phyloP scores from a whole-genome alignment of 1,140 invertebrate species.

The Wasmannia auropunctata region DNA sequence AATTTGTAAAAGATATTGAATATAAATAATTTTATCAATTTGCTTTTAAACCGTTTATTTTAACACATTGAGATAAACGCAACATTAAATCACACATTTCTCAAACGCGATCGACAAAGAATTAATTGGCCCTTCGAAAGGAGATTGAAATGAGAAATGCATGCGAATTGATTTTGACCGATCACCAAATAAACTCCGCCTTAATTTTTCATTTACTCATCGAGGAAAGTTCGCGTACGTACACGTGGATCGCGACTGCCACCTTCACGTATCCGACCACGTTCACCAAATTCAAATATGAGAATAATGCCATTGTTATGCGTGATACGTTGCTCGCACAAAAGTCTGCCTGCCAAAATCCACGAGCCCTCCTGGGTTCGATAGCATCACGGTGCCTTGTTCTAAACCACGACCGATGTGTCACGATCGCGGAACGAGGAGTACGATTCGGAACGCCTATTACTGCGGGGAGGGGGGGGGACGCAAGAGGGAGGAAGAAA shows the following conservation, averaged over 20 bases:
- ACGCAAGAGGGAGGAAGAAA: slow-evolving; percentile 28
- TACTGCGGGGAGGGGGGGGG: slow-evolving; percentile 19
- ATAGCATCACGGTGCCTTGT: slow-evolving; percentile 68
- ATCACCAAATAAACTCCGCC: slow-evolving; percentile 64
- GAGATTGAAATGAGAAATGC: background rate
- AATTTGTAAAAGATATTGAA: background rate
- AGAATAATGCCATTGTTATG: slow-evolving; percentile 75
- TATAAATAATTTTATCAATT: background rate
- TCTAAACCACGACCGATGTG: slow-evolving; percentile 62
- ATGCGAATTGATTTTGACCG: background rate
- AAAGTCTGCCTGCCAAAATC: slow-evolving; percentile 76
- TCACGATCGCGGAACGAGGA: slow-evolving; percentile 59
- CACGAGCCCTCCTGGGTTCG: slow-evolving; percentile 60
- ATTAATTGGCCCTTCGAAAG: background rate
- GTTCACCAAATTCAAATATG: slow-evolving; percentile 77
- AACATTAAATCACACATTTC: background rate
- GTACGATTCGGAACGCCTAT: slow-evolving; percentile 60
- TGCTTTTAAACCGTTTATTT: background rate
- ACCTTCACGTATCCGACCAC: slow-evolving; percentile 55
- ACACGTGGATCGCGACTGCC: slow-evolving; percentile 30
- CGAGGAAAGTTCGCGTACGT: background rate
- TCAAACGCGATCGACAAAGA: slow-evolving; percentile 10
- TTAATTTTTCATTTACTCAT: slow-evolving; percentile 61
- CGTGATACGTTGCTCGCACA: slow-evolving; percentile 65
- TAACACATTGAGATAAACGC: background rate